phyloP scores from a whole-genome alignment of 2,113 vertebrate species.

The Otus sunia region DNA sequence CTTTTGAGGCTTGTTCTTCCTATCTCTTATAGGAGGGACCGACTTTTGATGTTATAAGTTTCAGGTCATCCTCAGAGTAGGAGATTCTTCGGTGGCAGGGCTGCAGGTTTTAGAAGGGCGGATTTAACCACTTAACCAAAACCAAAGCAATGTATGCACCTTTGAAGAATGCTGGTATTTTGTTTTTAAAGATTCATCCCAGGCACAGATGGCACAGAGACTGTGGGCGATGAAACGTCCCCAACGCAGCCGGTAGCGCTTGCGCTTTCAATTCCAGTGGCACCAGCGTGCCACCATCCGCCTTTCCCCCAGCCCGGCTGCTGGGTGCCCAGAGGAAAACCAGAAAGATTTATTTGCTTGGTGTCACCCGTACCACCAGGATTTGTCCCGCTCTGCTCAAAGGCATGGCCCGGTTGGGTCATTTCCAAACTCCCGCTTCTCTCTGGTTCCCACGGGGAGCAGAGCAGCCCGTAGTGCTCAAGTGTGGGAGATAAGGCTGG shows the following conservation, averaged over 20 bases:
- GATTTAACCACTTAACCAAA: background rate
- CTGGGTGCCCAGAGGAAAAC: background rate
- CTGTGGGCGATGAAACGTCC: background rate
- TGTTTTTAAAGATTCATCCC: background rate
- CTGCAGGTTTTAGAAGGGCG: background rate
- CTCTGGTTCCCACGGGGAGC: background rate
- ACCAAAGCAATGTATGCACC: background rate
- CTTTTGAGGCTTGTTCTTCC: slow-evolving; percentile 28
- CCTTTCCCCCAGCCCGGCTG: background rate
- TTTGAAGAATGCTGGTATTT: rapidly evolving
- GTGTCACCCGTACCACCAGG: rapidly evolving
- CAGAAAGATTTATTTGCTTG: background rate
- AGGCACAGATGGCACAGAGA: background rate
- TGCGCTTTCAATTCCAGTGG: background rate
- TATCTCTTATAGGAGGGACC: slow-evolving; percentile 3
- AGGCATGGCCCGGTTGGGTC: background rate
- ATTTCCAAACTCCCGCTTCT: background rate
- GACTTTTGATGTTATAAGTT: background rate
- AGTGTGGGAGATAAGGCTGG: background rate
- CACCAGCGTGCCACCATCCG: background rate
- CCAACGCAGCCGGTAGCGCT: rapidly evolving
- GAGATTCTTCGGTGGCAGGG: background rate
- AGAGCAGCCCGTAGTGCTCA: background rate
- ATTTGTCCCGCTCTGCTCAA: background rate
- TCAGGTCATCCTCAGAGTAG: background rate